Base-by-base conservation (phyloP, 2,888 invertebrate species). In the Cephonodes hylas region DNA sequence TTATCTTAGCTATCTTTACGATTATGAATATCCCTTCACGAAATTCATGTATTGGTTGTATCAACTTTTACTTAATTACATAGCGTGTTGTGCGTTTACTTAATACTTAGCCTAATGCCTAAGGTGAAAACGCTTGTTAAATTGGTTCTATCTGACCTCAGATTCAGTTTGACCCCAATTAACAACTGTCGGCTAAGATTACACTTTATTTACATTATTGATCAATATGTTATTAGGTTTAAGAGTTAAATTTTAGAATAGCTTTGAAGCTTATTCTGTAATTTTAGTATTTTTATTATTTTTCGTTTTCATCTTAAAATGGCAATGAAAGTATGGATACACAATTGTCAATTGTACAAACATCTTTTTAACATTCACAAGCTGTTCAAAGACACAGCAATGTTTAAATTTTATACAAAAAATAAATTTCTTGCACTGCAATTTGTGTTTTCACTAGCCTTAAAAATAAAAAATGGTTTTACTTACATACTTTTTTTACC, bases 321-420 rank as follows among this genome's bases (percentile, higher is more conserved):
- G 53, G 18, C 18, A 20, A 18, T 53, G 15, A 53, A 53, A 31
- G 18, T 31, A 22, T 3, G 20, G n/a, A 34, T 31, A 46, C 34
- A 38, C n/a, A 13, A 31, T 46, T 38, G n/a, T 38, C 46, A 59
- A 23, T 48, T 59, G 59, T 38, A 10, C 59, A 59, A 59, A 59
- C 46, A 59, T 48, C 1, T 38, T 46, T 59, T 45, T 8, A 25
- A 23, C 15, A 31, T 31, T 34, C 44, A 18, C 59, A 46, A 38
- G 46, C 38, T 59, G 46, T 34, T 25, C 22, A 58, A 44, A 59
- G 31, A 13, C 13, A 31, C 5, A 42, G 15, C 13, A 2, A 59
- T 31, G 18, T 20, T 8, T 42, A 10, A n/a, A 15, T n/a, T n/a
- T 45, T 3, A n/a, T 46, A 5, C 23, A 25, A 6, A 46, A 25